A percentile compares a stretch with the other conserved stretches of the same genome.
These are phyloP conservation scores for Imbricaverruca yamaguchii DNA, from an alignment of 2,888 invertebrate genomes.

Conservation along the genomic window DNA sequence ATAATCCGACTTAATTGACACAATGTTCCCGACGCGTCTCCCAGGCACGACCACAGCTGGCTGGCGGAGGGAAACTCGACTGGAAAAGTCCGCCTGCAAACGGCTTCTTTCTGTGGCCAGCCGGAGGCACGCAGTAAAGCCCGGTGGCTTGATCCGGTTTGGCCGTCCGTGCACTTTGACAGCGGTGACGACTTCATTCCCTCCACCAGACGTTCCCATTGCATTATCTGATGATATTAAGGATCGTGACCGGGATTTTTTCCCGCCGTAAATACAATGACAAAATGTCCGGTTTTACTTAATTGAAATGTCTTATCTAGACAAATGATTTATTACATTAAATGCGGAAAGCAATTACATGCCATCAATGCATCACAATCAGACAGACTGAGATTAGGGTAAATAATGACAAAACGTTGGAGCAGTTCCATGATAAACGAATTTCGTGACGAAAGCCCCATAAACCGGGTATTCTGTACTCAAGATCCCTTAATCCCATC, in stretches of 20 bases:
- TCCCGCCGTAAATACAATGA: conserved; percentile 1
- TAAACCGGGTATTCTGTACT: too few relatives aligned
- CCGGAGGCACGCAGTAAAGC: background rate
- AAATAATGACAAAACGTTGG: background rate
- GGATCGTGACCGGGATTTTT: background rate
- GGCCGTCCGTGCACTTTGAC: background rate
- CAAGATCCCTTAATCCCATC: too few relatives aligned
- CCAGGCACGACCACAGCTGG: too few relatives aligned
- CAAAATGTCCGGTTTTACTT: conserved; percentile 12
- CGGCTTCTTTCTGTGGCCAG: background rate
- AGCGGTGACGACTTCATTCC: too few relatives aligned
- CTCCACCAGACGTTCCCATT: background rate
- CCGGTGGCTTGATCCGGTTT: background rate
- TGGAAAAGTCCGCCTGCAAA: background rate
- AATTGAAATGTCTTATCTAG: conserved; percentile 13
- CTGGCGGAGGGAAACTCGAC: background rate
- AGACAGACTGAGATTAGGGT: conserved; percentile 4
- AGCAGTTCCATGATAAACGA: too few relatives aligned
- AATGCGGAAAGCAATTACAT: conserved; percentile 15
- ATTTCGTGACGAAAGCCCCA: too few relatives aligned
- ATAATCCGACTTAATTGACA: conserved; percentile 10
- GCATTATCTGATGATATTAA: background rate
- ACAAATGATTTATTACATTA: background rate
- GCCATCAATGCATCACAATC: background rate
- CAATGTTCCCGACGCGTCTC: background rate